A percentile compares a stretch with the other conserved stretches of the same genome.
These are phyloP conservation scores for Helleia helle DNA, from an alignment of 2,888 invertebrate species.

Conservation along the genomic window DNA sequence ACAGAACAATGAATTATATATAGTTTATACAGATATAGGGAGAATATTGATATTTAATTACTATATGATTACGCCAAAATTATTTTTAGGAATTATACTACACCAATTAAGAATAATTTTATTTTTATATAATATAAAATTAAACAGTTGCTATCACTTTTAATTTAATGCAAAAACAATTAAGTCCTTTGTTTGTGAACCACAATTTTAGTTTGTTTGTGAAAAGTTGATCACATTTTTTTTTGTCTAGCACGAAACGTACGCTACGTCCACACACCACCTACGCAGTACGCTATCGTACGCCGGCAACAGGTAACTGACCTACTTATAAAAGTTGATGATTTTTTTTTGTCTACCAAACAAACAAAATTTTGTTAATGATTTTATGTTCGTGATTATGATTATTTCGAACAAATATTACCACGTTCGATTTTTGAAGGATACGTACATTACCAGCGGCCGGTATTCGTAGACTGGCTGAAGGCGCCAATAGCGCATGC, in stretches of 20 bases:
- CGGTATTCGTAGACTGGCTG: slow-evolving; percentile 40
- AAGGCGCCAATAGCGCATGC: slow-evolving; percentile 44
- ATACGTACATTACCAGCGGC: slow-evolving; percentile 34
- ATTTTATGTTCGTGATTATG: not conserved
- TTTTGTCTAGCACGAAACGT: slow-evolving; percentile 1
- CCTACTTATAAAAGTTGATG: slow-evolving; percentile 21
- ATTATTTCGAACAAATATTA: slow-evolving; percentile 5
- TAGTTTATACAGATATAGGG: no score
- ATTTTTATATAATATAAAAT: no score
- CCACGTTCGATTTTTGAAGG: slow-evolving; percentile 6
- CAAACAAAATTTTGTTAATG: not conserved
- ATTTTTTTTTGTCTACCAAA: not conserved
- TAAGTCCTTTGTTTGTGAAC: no score
- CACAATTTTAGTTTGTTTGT: no score
- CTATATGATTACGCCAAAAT: no score
- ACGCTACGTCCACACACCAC: slow-evolving; percentile 17
- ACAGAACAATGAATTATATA: no score
- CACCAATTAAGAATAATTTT: no score
- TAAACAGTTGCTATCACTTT: no score
- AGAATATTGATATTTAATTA: no score
- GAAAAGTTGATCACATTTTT: no score
- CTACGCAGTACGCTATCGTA: slow-evolving; percentile 25
- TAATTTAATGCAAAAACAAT: no score
- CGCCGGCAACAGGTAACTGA: slow-evolving; percentile 32
- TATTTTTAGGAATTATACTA: no score